Conservation (phyloP, 2,113 vertebrate genomes). For the Atlantisia rogersi region DNA sequence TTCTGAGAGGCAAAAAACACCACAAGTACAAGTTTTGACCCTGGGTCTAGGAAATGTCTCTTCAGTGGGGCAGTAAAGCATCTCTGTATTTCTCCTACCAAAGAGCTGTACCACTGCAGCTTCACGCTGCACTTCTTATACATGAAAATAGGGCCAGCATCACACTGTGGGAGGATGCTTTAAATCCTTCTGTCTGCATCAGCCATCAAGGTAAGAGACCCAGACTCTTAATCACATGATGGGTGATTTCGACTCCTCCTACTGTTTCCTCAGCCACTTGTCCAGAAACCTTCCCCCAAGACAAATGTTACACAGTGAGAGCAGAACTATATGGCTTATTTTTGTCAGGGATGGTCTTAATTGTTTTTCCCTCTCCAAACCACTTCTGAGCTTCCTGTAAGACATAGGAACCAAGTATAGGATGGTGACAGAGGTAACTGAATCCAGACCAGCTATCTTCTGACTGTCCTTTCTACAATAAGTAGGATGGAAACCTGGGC, state of each 20-base stretch:
- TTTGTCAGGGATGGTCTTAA: not conserved
- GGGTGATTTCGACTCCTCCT: not conserved
- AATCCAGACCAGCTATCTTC: not conserved
- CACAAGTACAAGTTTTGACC: not conserved
- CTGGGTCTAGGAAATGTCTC: not conserved
- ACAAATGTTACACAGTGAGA: not conserved
- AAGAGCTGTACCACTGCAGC: not conserved
- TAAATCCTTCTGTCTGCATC: not conserved
- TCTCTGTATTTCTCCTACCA: not conserved
- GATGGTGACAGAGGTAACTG: not conserved
- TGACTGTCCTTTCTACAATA: not conserved
- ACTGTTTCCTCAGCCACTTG: not conserved
- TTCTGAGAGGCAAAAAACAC: not conserved
- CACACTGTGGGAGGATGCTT: not conserved
- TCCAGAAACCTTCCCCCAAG: not conserved
- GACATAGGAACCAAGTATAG: not conserved
- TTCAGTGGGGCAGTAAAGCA: not conserved
- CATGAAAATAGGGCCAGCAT: not conserved
- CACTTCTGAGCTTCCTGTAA: not conserved
- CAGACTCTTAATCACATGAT: not conserved
- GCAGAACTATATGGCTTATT: not conserved
- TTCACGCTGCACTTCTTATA: not conserved
- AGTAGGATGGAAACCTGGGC: not conserved
- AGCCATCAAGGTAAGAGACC: not conserved
- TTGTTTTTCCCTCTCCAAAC: not conserved